Conservation (phyloP, 2,888 invertebrate species). For the Acleris literana region DNA sequence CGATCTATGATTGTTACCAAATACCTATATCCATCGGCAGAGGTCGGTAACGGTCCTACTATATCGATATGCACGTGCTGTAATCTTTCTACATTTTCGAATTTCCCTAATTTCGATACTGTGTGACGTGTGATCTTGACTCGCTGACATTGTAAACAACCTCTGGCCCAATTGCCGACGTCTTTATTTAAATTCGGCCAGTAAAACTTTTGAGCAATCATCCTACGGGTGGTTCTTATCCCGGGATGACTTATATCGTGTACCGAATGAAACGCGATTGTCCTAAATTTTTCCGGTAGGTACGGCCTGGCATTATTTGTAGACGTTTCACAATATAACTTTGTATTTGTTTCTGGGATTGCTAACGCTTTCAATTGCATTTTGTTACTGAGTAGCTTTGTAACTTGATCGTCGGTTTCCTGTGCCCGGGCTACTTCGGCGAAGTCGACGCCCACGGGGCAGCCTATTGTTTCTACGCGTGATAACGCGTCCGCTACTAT, state of each 20-base stretch:
- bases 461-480: constrained; percentile 32
- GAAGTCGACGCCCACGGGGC: neutral
- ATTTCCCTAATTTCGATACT: too few species aligned
- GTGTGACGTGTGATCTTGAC: too few species aligned
- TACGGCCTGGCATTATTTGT: constrained; percentile 38
- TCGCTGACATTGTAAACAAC: too few species aligned
- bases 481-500: constrained; percentile 40
- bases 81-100: too few species aligned
- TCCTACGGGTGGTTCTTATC: too few species aligned
- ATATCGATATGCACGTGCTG: neutral
- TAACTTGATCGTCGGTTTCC: constrained; percentile 33
- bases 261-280: constrained; percentile 34
- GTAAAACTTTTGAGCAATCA: too few species aligned
- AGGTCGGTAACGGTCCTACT: neutral
- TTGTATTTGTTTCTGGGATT: constrained; percentile 17
- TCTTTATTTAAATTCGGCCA: too few species aligned
- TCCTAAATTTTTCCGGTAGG: constrained; percentile 38
- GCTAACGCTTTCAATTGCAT: constrained; percentile 29
- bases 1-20: constrained; percentile 13
- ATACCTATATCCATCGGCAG: constrained; percentile 1
- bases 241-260: constrained; percentile 35
- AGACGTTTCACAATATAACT: constrained; percentile 40
- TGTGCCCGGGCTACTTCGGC: constrained; percentile 17
- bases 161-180: too few species aligned
- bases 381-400: constrained; percentile 23